Evolutionary conservation across 2,797 vertebrate genomes (phyloP).

Genomic region (Remorina albescens): DNA sequence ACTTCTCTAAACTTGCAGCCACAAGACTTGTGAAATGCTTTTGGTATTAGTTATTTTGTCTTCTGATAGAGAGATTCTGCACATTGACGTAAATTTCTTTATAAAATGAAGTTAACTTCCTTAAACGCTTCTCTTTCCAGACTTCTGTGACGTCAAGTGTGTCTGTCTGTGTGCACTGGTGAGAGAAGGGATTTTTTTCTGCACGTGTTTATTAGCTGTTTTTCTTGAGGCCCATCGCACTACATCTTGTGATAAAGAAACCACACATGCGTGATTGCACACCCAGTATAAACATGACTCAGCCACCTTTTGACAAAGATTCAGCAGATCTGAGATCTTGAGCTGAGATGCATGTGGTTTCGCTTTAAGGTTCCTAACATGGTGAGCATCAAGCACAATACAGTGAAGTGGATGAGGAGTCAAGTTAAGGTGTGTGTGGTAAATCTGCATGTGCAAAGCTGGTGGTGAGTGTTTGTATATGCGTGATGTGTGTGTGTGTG

Average conservation of each 20-base stretch:
- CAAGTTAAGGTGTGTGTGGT: conserved; percentile 56
- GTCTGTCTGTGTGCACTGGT: neutral
- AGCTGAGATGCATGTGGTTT: conserved; percentile 67
- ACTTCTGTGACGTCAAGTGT: conserved; percentile 31
- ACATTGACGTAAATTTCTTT: neutral
- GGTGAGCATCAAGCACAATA: conserved; percentile 58
- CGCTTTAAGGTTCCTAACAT: conserved; percentile 53
- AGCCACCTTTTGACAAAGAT: conserved; percentile 65
- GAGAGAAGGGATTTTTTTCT: conserved; percentile 31
- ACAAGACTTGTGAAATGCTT: neutral
- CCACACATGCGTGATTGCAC: conserved; percentile 52
- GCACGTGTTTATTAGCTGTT: conserved; percentile 60
- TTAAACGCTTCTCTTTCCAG: conserved; percentile 39
- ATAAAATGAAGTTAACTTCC: conserved; percentile 39
- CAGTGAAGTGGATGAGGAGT: conserved; percentile 58
- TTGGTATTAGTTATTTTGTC: neutral
- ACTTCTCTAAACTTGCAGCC: conserved; percentile 14
- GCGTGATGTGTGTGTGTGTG: conserved; percentile 16
- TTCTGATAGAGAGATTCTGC: neutral
- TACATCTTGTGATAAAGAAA: conserved; percentile 65
- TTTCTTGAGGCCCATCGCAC: conserved; percentile 43
- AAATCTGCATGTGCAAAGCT: conserved; percentile 34
- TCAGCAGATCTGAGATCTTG: conserved; percentile 60
- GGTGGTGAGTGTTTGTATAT: conserved; percentile 26
- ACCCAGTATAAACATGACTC: conserved; percentile 59